Conservation (phyloP, 2,113 vertebrate genomes). For the Deroptyus accipitrinus region DNA sequence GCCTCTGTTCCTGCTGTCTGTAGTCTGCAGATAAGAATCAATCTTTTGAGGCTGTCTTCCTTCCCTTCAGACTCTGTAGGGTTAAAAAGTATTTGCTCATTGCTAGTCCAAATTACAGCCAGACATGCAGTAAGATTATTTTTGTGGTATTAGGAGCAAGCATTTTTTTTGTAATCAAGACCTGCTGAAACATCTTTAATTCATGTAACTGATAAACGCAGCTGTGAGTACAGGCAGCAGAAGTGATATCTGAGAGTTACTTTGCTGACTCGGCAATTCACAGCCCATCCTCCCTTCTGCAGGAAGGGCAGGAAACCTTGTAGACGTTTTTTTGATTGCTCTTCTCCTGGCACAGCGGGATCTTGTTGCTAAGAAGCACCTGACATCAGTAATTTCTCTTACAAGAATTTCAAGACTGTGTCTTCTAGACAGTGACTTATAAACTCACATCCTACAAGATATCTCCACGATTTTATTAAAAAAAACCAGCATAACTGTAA, state of each 20-base stretch:
- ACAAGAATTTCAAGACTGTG: not conserved
- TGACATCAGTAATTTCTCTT: not conserved
- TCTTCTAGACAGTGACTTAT: not conserved
- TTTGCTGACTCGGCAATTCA: slow-evolving; percentile 13
- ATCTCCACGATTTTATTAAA: not conserved
- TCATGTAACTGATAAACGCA: not conserved
- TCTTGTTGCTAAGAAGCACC: slow-evolving; percentile 13
- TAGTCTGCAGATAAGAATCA: slow-evolving; percentile 7
- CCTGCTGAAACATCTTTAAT: slow-evolving; percentile 30
- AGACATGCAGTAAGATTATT: not conserved
- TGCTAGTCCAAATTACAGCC: not conserved
- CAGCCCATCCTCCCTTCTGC: not conserved
- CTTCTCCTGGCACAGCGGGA: not conserved
- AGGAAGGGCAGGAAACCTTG: not conserved
- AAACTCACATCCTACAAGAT: not conserved
- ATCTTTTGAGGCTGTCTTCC: not conserved
- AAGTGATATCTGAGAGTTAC: not conserved
- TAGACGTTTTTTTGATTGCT: not conserved
- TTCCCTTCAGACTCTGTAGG: not conserved
- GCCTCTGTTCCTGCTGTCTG: not conserved
- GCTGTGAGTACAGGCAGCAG: not conserved
- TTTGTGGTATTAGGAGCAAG: not conserved
- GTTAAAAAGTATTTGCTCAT: slow-evolving; percentile 10
- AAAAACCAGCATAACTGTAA: not conserved
- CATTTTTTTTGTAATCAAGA: not conserved